These are phyloP conservation scores for Tyrannus savana DNA, from an alignment of 2,113 vertebrate species.

Conservation along the genomic window DNA sequence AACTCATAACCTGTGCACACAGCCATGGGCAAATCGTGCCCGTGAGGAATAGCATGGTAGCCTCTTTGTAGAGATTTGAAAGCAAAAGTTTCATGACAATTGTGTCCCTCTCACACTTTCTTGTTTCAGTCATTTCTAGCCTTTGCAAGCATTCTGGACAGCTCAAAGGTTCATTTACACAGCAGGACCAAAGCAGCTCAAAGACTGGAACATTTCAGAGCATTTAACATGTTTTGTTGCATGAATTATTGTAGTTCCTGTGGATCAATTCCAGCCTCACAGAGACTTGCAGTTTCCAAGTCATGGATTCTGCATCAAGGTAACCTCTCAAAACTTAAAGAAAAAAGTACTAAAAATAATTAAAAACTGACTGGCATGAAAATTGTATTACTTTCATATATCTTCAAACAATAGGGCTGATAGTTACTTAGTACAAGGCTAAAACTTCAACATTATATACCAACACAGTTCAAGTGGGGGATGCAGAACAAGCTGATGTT, in stretches of 20 bases:
- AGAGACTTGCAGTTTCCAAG: background rate
- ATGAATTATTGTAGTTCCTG: background rate
- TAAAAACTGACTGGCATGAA: background rate
- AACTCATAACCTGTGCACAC: background rate
- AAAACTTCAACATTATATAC: background rate
- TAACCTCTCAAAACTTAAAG: background rate
- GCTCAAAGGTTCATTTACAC: background rate
- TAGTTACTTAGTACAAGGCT: background rate
- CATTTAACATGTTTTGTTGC: background rate
- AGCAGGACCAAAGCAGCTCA: background rate
- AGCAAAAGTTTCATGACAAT: background rate
- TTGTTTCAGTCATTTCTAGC: background rate
- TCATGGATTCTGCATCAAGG: background rate
- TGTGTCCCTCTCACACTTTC: background rate
- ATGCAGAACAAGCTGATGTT: background rate
- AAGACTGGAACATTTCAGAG: background rate
- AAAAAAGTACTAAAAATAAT: background rate
- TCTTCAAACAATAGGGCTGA: background rate
- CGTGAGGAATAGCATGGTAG: rapidly evolving
- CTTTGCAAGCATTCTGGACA: background rate
- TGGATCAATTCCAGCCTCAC: background rate
- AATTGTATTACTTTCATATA: background rate
- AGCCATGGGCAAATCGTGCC: background rate
- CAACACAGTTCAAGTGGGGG: background rate
- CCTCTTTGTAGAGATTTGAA: background rate